Percentiles rank a stretch among this genome's conserved stretches.
These are phyloP conservation scores for Acronicta leporina DNA, from an alignment of 2,888 invertebrate genomes.

Conservation along the genomic window DNA sequence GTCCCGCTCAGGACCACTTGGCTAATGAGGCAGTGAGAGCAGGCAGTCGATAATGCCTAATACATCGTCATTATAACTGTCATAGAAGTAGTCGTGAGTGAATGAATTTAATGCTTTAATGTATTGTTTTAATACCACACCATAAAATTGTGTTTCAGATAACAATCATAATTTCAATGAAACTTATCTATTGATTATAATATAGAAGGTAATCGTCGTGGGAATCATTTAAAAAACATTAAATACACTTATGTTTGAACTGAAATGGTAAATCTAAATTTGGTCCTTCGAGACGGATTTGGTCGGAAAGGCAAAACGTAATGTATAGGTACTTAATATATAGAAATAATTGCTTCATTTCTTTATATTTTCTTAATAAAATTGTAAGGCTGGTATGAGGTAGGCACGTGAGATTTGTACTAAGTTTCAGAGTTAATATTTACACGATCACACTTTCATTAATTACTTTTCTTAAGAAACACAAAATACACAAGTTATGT, in stretches of 20 bases:
- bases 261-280: not conserved
- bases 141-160: conserved; percentile 36
- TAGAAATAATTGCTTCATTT: conserved; percentile 3
- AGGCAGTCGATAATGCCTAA: too few relatives aligned
- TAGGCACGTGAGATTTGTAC: too few relatives aligned
- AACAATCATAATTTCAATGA: conserved; percentile 12
- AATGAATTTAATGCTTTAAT: not conserved
- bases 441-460: too few relatives aligned
- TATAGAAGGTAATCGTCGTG: conserved; percentile 27
- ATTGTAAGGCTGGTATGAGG: not conserved
- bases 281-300: conserved; percentile 27
- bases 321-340: not conserved
- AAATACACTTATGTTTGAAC: not conserved
- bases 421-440: too few relatives aligned
- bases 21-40: too few relatives aligned
- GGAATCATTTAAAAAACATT: conserved; percentile 1
- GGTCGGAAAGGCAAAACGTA: not conserved
- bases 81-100: conserved; percentile 12
- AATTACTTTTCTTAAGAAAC: too few relatives aligned
- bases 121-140: conserved; percentile 11
- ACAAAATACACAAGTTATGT: too few relatives aligned
- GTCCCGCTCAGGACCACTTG: too few relatives aligned
- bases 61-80: too few relatives aligned
- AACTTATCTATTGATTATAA: conserved; percentile 11
- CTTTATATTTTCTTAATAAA: too few relatives aligned